Evolutionary conservation across 2,113 vertebrate genomes (phyloP).

Genomic region (Tympanuchus pallidicinctus): DNA sequence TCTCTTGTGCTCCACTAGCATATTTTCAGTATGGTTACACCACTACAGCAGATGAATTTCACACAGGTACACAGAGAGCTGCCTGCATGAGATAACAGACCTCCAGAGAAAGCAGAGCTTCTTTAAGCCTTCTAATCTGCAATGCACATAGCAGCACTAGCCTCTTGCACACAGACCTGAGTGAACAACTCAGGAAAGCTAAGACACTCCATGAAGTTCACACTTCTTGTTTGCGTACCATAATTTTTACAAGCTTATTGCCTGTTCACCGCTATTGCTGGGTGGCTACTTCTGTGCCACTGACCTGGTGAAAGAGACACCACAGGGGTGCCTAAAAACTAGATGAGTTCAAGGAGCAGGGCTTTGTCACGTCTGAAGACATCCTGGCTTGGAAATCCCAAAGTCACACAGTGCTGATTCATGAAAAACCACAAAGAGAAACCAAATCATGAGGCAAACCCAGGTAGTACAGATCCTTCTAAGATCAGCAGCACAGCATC

Average conservation of each 20-base stretch:
- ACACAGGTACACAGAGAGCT: slow-evolving; percentile 43
- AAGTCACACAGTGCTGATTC: background rate
- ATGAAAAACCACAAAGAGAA: background rate
- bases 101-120: slow-evolving; percentile 25
- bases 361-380: background rate
- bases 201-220: background rate
- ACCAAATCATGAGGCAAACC: background rate
- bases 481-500: background rate
- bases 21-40: background rate
- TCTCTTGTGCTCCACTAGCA: background rate
- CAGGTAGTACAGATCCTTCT: background rate
- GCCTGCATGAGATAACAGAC: slow-evolving; percentile 29
- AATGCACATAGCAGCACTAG: background rate
- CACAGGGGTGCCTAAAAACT: background rate
- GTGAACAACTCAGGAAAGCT: background rate
- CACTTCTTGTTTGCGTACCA: background rate
- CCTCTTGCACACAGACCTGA: background rate
- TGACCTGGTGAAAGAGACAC: background rate
- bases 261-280: background rate
- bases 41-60: slow-evolving; percentile 17
- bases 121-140: slow-evolving; percentile 48
- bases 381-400: background rate
- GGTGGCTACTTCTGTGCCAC: background rate
- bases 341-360: background rate
- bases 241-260: background rate